Base-by-base conservation (phyloP, 2,888 invertebrate species). In the Germaria angustata region DNA sequence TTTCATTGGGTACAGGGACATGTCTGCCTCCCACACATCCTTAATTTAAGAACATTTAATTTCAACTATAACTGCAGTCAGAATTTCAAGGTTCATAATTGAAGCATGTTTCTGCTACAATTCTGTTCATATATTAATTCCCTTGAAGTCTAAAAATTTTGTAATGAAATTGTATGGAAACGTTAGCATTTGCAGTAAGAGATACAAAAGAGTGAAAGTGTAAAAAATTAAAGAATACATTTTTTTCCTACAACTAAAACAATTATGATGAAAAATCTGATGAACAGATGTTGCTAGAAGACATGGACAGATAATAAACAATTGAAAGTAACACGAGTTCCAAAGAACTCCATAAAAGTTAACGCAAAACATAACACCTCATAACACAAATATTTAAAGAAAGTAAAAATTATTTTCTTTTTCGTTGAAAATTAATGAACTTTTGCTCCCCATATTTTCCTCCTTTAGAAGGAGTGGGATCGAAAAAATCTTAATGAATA, bases 341-440 rank as follows among this genome's bases (percentile, higher is more conserved):
- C 57, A 34, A 41, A 81, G 65, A 76, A 76, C 49, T 76, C 15
- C 53, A 77, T 73, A 63, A 59, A 78, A 81, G 22, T 55, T 72
- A 20, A 71, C 71, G 65, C 41, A 44, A 59, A 68, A 68, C 41
- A 75, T 73, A 73, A 69, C 68, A 78, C 72, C 81, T 81, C 61
- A 55, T 61, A 66, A 72, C 9, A 36, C 17, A 41, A 76, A 59
- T 13, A 22, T 22, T 71, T 15, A 22, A 49, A 36, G 28, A 22
- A 72, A 72, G 20, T 39, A 17, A 34, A 41, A 68, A 20, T 61
- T 9, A 22, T 59, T 34, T 44, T 32, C 5, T 46, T 11, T 53
- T 17, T 32, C 9, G 15, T 32, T 8, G 34, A 2, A 55, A 55
- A 15, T 5, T 9, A 51, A 24, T 44, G 41, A 46, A 44, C 15